Conservation (phyloP, 1,140 invertebrate genomes). For the Drosophila obscura region DNA sequence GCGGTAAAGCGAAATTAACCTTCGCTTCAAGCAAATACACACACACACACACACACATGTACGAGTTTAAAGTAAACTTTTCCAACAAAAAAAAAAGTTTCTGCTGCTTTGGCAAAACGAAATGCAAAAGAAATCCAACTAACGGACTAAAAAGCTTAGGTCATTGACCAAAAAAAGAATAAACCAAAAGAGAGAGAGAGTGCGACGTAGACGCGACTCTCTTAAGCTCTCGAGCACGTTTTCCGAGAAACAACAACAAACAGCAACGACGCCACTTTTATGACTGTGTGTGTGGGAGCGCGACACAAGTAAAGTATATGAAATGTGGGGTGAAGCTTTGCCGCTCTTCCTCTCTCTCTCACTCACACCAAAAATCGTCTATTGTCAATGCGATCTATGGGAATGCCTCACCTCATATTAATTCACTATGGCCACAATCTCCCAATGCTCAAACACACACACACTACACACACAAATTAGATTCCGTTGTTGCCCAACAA, state of each 20-base stretch:
- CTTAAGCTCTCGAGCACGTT: slow-evolving; percentile 55
- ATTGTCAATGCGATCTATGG: too few species aligned
- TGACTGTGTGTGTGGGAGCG: slow-evolving; percentile 11
- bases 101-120: slow-evolving; percentile 11
- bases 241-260: slow-evolving; percentile 47
- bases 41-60: slow-evolving; percentile 6
- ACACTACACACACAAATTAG: too few species aligned
- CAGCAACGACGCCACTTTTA: slow-evolving; percentile 63
- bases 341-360: too few species aligned
- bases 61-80: slow-evolving; percentile 3
- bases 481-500: slow-evolving; percentile 5
- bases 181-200: slow-evolving; percentile 45
- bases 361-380: too few species aligned
- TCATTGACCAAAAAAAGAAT: slow-evolving; percentile 81
- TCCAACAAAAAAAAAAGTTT: slow-evolving; percentile 16
- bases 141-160: slow-evolving; percentile 74
- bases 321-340: too few species aligned
- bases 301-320: slow-evolving; percentile 1
- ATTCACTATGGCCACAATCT: too few species aligned
- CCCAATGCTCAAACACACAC: too few species aligned
- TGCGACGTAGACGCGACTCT: background rate
- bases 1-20: slow-evolving; percentile 18
- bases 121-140: slow-evolving; percentile 44
- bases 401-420: too few species aligned
- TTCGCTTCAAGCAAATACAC: background rate